phyloP scores from a whole-genome alignment of 2,797 vertebrate genomes.

The Chelon auratus region DNA sequence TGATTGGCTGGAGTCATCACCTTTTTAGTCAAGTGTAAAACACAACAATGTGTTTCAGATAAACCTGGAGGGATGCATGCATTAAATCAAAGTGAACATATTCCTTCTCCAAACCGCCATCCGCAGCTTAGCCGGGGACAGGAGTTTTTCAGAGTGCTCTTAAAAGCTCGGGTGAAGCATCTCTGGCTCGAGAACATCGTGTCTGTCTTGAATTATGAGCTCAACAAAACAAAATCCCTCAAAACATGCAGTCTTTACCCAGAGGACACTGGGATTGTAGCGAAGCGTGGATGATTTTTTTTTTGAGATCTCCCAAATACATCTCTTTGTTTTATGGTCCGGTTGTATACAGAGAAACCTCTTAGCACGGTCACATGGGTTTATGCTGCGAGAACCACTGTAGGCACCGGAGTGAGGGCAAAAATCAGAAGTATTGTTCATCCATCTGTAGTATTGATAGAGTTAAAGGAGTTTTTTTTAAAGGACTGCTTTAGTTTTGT shows the following conservation, averaged over 20 bases:
- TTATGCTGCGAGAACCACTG: constrained; percentile 60
- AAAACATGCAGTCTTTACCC: constrained; percentile 79
- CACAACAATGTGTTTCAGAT: not conserved
- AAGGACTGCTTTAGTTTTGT: not conserved
- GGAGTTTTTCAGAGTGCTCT: constrained; percentile 45
- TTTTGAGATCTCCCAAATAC: constrained; percentile 70
- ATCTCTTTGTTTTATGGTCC: constrained; percentile 75
- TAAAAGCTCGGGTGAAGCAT: constrained; percentile 75
- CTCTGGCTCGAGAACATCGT: constrained; percentile 69
- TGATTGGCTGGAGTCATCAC: not conserved
- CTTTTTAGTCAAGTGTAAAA: constrained; percentile 4
- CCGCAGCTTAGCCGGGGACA: constrained; percentile 59
- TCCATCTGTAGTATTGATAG: constrained; percentile 19
- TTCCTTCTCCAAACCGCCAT: constrained; percentile 62
- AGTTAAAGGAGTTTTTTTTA: constrained; percentile 20
- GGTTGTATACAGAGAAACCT: constrained; percentile 63
- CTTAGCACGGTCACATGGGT: constrained; percentile 48
- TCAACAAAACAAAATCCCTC: constrained; percentile 82
- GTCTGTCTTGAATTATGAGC: constrained; percentile 86
- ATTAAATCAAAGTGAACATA: constrained; percentile 43
- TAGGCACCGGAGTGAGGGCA: constrained; percentile 38
- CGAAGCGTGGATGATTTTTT: constrained; percentile 50
- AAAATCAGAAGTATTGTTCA: constrained; percentile 53
- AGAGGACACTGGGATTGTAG: constrained; percentile 72
- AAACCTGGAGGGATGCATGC: constrained; percentile 9